Evolutionary conservation across 1,140 invertebrate species (phyloP).

Genomic region (Neomicropteryx cornuta): DNA sequence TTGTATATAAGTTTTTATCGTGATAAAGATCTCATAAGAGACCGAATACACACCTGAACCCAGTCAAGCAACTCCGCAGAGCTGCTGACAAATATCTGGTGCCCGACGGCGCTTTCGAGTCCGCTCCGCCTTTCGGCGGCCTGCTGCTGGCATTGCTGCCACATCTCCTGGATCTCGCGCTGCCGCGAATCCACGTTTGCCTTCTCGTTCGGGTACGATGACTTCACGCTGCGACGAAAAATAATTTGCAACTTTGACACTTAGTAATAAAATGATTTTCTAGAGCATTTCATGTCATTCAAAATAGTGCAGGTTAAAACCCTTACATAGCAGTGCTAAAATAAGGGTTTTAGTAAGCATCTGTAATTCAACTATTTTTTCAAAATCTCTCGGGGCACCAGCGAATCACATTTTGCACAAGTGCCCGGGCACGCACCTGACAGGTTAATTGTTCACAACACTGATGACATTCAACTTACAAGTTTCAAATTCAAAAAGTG

Average conservation of each 20-base stretch:
- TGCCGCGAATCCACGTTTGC: constrained; percentile 76
- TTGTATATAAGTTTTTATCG: no score
- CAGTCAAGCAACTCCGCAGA: constrained; percentile 27
- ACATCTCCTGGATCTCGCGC: constrained; percentile 75
- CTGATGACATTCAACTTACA: no score
- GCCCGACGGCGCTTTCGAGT: constrained; percentile 86
- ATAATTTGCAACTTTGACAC: not conserved
- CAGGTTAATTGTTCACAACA: no score
- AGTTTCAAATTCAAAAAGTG: no score
- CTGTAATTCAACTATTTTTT: no score
- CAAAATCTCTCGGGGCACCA: no score
- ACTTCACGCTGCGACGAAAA: constrained; percentile 55
- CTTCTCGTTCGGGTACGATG: constrained; percentile 82
- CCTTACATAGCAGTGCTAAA: no score
- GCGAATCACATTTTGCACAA: no score
- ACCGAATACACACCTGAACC: constrained; percentile 27
- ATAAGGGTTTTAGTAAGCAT: no score
- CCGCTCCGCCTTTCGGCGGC: constrained; percentile 67
- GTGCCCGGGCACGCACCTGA: no score
- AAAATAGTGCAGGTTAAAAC: constrained; percentile 2
- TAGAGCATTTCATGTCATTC: not conserved
- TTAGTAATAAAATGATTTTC: no score
- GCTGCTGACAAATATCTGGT: constrained; percentile 87
- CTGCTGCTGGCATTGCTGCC: constrained; percentile 78
- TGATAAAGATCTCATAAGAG: no score